These are phyloP conservation scores for Arenaria interpres DNA, from an alignment of 2,113 vertebrate species.

Conservation along the genomic window DNA sequence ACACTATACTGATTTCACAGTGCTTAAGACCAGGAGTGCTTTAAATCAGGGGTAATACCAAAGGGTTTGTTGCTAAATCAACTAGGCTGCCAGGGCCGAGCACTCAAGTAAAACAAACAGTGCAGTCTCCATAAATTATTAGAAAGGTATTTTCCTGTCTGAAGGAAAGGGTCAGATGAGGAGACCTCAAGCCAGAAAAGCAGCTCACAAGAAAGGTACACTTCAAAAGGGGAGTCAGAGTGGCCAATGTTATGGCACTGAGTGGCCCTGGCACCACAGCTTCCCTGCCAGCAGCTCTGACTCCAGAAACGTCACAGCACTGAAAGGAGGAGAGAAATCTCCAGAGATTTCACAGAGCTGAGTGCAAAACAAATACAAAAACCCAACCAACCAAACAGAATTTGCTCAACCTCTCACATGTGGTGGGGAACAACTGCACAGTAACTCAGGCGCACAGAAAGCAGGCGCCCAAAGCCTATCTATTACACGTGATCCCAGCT, in stretches of 20 bases:
- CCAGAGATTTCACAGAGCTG: not conserved
- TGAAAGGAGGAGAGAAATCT: not conserved
- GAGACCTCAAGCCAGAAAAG: not conserved
- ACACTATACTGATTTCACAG: not conserved
- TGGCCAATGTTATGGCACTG: not conserved
- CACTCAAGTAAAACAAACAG: not conserved
- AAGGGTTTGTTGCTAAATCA: not conserved
- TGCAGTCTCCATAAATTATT: fast-evolving
- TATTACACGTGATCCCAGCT: not conserved
- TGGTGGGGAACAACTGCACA: not conserved
- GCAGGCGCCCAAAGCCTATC: not conserved
- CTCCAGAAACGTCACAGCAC: not conserved
- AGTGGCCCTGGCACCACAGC: fast-evolving
- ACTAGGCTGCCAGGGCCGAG: not conserved
- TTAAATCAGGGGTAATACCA: not conserved
- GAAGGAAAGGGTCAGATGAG: not conserved
- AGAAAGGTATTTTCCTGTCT: not conserved
- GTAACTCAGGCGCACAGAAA: not conserved
- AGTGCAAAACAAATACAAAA: not conserved
- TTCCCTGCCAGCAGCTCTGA: not conserved
- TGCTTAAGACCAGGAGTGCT: not conserved
- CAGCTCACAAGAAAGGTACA: not conserved
- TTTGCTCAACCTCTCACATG: not conserved
- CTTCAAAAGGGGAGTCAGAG: not conserved
- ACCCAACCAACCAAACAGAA: not conserved